Base-by-base conservation (phyloP, 2,888 invertebrate genomes). In the Exephanes ischioxanthus region DNA sequence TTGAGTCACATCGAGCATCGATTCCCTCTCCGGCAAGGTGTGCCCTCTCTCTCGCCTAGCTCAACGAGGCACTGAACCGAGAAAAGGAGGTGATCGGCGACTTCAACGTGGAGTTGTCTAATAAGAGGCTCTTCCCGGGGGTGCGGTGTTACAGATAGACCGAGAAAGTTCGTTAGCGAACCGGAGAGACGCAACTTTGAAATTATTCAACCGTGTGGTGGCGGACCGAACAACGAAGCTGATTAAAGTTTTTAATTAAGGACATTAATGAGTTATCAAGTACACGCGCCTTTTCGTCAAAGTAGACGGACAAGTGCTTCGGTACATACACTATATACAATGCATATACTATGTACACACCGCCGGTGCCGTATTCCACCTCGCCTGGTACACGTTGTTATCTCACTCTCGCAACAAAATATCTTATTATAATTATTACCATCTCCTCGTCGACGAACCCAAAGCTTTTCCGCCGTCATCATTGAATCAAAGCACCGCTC, bases 161-260 rank as follows among this genome's bases (percentile, higher is more conserved):
- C 33, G 66, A 41, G 55, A 33, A 67, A 53, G 80, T 80, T 82
- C 75, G 75, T 85, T 85, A 66, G 70, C 58, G 80, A 37, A 33
- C 66, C 68, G 33, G 37, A 30, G 78, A 83, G 79, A 63, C 61
- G 71, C 79, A 88, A 87, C 87, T 86, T 76, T 83, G 80, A 88
- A 88, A 88, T 89, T 88, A 86, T 87, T 87, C 85, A 76, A 66
- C 68, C n/a, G 83, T 68, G 58, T 80, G 71, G 55, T 55, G 76
- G 79, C 63, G 68, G 76, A 51, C 73, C 66, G 45, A 83, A 80
- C 84, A 77, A 66, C 58, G 51, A 68, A 63, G 77, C 85, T 88
- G 88, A 91, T 91, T 90, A 90, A 91, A 90, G 85, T 90, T 91
- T 90, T 91, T 90, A 91, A 91, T 91, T 90, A 91, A 90, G 85